A percentile compares a stretch with the other conserved stretches of the same genome.
phyloP scores from a whole-genome alignment of 2,113 vertebrate genomes.

The Gopherus flavomarginatus region DNA sequence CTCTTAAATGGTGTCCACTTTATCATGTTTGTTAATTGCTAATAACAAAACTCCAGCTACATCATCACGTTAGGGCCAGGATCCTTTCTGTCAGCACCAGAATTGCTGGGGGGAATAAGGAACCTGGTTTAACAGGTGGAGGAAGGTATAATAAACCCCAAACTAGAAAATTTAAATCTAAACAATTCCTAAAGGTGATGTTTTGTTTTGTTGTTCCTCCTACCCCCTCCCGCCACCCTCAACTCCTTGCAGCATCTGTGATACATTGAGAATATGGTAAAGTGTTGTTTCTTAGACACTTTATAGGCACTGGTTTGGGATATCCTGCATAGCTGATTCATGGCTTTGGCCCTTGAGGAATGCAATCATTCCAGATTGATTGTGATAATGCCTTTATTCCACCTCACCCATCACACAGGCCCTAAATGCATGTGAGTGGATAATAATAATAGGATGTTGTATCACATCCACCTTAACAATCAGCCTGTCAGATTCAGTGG shows the following conservation, averaged over 20 bases:
- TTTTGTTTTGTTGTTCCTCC: background rate
- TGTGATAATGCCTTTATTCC: background rate
- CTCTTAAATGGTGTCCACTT: background rate
- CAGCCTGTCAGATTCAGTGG: fast-evolving
- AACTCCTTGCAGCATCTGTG: fast-evolving
- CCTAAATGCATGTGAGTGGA: background rate
- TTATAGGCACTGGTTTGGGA: background rate
- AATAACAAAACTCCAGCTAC: fast-evolving
- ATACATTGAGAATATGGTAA: background rate
- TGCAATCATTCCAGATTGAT: fast-evolving
- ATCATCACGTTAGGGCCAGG: background rate
- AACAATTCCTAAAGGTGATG: background rate
- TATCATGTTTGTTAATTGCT: background rate
- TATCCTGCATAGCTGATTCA: background rate
- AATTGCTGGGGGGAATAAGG: background rate
- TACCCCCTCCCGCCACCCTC: no score
- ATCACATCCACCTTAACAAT: background rate
- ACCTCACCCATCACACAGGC: background rate
- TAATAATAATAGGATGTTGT: background rate
- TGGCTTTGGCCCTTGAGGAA: background rate
- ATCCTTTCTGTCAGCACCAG: fast-evolving
- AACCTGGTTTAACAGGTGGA: background rate
- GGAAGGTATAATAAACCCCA: background rate
- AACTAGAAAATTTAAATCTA: background rate
- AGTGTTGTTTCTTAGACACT: background rate